Evolutionary conservation across 2,797 vertebrate species (phyloP).

Genomic region (Anguilla pacifica): DNA sequence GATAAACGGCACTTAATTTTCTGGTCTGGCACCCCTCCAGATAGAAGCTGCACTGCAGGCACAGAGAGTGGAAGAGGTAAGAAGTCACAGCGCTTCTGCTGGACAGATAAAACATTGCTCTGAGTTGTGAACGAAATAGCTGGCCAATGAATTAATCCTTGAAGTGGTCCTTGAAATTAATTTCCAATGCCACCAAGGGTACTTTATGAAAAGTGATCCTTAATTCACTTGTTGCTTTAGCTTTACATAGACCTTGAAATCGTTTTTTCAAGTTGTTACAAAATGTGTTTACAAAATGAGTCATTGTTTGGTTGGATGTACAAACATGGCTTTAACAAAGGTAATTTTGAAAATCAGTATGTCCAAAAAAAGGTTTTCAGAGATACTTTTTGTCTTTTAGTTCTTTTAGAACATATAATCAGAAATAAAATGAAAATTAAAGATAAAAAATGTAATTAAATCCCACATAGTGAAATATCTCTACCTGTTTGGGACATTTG

Average conservation of each 20-base stretch:
- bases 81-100: neutral
- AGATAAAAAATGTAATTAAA: neutral
- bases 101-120: neutral
- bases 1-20: slow-evolving; percentile 37
- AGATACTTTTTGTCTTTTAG: neutral
- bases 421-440: neutral
- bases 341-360: neutral
- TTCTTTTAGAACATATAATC: neutral
- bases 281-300: neutral
- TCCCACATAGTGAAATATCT: neutral
- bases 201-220: neutral
- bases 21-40: slow-evolving; percentile 1
- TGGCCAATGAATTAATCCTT: neutral
- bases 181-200: neutral
- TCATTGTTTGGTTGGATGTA: neutral
- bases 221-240: neutral
- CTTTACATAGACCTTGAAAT: neutral
- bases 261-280: neutral
- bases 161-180: neutral
- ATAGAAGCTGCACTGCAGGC: neutral
- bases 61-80: neutral
- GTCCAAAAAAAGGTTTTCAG: neutral
- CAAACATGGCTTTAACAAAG: neutral
- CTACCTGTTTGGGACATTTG: neutral
- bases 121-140: neutral